Conservation (phyloP, 2,113 vertebrate species). For the Rattus norvegicus region GRCr8 NC_086020.1:248133501-248134000, state of each 20-base stretch:
- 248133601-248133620: not conserved
- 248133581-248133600: not conserved
- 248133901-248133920: not conserved
- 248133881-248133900: not conserved
- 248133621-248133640: not conserved
- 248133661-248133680: not conserved
- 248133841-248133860: not conserved
- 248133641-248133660: not conserved
- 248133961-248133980: not conserved
- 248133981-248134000: too few relatives aligned
- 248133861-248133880: not conserved
- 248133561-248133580: not conserved
- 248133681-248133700: not conserved
- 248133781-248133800: not conserved
- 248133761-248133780: not conserved
- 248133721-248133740: slow-evolving; percentile 1
- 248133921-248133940: not conserved
- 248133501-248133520: not conserved
- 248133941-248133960: not conserved
- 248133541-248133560: not conserved
- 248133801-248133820: not conserved
- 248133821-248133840: not conserved
- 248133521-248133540: not conserved
- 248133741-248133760: not conserved
- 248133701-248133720: not conserved